Conservation (phyloP, 2,888 invertebrate species). For the Ichneumoninae sp. region DNA sequence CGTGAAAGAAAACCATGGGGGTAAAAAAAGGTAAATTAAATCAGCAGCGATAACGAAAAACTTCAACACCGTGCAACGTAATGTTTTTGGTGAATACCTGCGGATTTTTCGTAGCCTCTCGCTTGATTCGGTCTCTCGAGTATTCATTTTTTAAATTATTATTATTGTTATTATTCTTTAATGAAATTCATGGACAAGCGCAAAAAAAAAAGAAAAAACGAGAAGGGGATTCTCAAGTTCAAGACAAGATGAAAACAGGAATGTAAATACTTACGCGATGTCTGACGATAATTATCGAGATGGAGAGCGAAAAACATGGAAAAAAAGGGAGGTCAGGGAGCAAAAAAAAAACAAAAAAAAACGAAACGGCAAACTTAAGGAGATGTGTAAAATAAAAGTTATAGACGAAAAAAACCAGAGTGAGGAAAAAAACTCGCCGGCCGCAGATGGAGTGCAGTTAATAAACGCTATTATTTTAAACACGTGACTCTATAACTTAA, state of each 20-base stretch:
- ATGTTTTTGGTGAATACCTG: conserved; percentile 69
- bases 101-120: conserved; percentile 60
- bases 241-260: conserved; percentile 39
- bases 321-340: conserved; percentile 6
- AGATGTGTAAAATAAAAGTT: conserved; percentile 48
- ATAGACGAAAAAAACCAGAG: conserved; percentile 55
- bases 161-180: conserved; percentile 15
- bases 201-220: conserved; percentile 36
- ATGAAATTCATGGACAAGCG: conserved; percentile 57
- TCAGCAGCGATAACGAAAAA: conserved; percentile 66
- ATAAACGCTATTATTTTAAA: conserved; percentile 56
- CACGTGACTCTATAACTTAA: conserved; percentile 49
- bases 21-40: conserved; percentile 64
- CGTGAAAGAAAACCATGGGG: conserved; percentile 59
- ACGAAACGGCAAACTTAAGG: conserved; percentile 44
- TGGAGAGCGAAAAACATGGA: conserved; percentile 25
- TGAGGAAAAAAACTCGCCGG: conserved; percentile 49
- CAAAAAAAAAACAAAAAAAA: conserved; percentile 27
- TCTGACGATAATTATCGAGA: conserved; percentile 40
- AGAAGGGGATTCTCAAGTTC: conserved; percentile 38
- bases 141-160: conserved; percentile 11
- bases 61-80: conserved; percentile 81
- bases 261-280: conserved; percentile 48
- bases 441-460: conserved; percentile 60
- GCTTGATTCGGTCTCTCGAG: conserved; percentile 41